Percentiles rank a stretch among this genome's conserved stretches.
phyloP scores from a whole-genome alignment of 2,888 invertebrate species.

The Notodonta dromedarius region DNA sequence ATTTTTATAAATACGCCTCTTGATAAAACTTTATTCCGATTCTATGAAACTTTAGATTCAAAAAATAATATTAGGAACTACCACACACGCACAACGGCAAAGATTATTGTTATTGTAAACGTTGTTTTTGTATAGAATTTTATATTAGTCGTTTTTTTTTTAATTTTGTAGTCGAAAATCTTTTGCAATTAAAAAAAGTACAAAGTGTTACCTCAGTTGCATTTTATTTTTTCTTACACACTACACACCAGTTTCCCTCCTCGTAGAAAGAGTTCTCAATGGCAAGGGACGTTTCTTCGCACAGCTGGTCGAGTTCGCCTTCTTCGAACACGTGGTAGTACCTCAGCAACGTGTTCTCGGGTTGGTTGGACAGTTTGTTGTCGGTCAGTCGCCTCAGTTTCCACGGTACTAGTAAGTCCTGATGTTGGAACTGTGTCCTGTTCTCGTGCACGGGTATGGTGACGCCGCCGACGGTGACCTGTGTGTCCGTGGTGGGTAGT shows the following conservation, averaged over 20 bases:
- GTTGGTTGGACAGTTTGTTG: slow-evolving; percentile 59
- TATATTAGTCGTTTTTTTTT: slow-evolving; percentile 51
- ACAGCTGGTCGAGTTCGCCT: slow-evolving; percentile 89
- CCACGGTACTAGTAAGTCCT: slow-evolving; percentile 98
- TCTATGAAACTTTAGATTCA: background rate
- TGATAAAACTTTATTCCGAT: background rate
- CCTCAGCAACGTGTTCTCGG: slow-evolving; percentile 87
- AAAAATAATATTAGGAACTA: background rate
- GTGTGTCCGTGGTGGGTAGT: slow-evolving; percentile 40
- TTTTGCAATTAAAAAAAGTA: slow-evolving; percentile 57
- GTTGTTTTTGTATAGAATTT: slow-evolving; percentile 53
- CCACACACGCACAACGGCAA: slow-evolving; percentile 35
- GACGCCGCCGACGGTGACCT: slow-evolving; percentile 54
- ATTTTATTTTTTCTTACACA: slow-evolving; percentile 86
- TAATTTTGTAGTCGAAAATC: slow-evolving; percentile 59
- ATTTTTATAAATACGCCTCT: background rate
- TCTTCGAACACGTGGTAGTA: slow-evolving; percentile 98
- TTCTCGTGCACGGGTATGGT: slow-evolving; percentile 94
- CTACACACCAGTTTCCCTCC: slow-evolving; percentile 98
- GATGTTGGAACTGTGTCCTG: slow-evolving; percentile 94
- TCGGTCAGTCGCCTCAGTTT: slow-evolving; percentile 82
- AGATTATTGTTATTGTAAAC: slow-evolving; percentile 34
- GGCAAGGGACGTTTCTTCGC: slow-evolving; percentile 78
- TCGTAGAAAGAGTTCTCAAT: slow-evolving; percentile 93
- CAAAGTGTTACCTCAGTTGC: slow-evolving; percentile 52